Evolutionary conservation across 2,888 invertebrate species (phyloP), one percentile per base, ranked within the genome.

Genomic region (Tetranychus piercei): DNA sequence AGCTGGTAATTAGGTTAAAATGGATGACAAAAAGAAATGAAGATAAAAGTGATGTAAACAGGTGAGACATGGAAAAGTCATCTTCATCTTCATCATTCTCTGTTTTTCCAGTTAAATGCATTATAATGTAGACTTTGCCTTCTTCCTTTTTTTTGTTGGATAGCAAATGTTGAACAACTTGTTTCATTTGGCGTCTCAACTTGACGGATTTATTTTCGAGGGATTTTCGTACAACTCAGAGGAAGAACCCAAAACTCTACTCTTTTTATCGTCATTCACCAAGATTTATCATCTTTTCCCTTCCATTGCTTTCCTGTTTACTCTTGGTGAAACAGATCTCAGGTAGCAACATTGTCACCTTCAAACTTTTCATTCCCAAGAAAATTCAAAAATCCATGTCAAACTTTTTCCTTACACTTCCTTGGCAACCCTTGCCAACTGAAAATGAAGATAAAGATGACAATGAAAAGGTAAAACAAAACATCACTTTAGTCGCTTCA

Each of bases 201-300:
- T 55, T 55, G 55, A 55, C 55, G 55, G 55, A 55, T 55, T 55
- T 55, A 55, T 55, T 55, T 55, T 55, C 55, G 55, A 55, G 55
- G 55, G 11, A 15, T 55, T 55, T 15, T 15, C 9, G 6, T 55
- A 6, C 1, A 55, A 55, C 11, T 15, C 55, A 55, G 3, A 55
- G 15, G 15, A 55, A 55, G 15, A 55, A 55, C 55, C 55, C 2
- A 15, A 9, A 55, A 55, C 55, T 55, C 55, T 9, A n/a, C 45
- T 45, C 45, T 45, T 45, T 55, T 55, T 15, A 55, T 55, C 55
- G 15, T 7, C 7, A 55, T 55, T 55, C 55, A 15, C 55, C 15
- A 9, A 15, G 15, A 55, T 55, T 55, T 55, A 55, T 15, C 15
- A 55, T 55, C 55, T 15, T 15, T n/a, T n/a, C n/a, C 55, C 5